Percentiles rank a stretch among this genome's conserved stretches.
Evolutionary conservation across 2,888 invertebrate genomes (phyloP).

Genomic region (Eumerus sabulonum): DNA sequence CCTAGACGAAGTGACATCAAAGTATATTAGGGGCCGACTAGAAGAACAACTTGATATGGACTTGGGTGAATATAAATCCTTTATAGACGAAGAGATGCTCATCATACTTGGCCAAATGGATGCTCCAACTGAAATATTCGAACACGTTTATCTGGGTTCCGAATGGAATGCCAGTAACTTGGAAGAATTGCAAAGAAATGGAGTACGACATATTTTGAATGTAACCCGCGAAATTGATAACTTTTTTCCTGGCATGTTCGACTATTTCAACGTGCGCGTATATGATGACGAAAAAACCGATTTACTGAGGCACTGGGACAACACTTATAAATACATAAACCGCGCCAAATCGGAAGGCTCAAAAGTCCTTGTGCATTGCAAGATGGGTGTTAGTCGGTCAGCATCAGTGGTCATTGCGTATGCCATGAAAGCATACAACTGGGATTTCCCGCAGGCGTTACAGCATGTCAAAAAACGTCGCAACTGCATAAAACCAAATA

Average conservation of each 20-base stretch:
- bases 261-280: slow-evolving; percentile 97
- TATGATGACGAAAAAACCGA: slow-evolving; percentile 98
- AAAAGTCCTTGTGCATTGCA: slow-evolving; percentile 98
- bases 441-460: slow-evolving; percentile 93
- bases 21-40: slow-evolving; percentile 92
- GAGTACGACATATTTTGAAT: slow-evolving; percentile 97
- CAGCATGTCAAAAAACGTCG: slow-evolving; percentile 94
- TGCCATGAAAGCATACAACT: slow-evolving; percentile 98
- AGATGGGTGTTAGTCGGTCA: slow-evolving; percentile 99
- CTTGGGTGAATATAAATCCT: slow-evolving; percentile 94
- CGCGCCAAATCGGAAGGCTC: slow-evolving; percentile 94
- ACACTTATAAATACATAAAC: slow-evolving; percentile 97
- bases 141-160: slow-evolving; percentile 97
- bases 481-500: slow-evolving; percentile 97
- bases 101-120: slow-evolving; percentile 99
- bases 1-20: slow-evolving; percentile 97
- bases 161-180: slow-evolving; percentile 99
- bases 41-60: slow-evolving; percentile 95
- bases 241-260: slow-evolving; percentile 98
- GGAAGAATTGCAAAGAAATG: slow-evolving; percentile 96
- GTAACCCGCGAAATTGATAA: slow-evolving; percentile 99
- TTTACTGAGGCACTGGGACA: slow-evolving; percentile 97
- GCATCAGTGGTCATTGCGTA: slow-evolving; percentile 99
- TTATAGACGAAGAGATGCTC: slow-evolving; percentile 98
- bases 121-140: slow-evolving; percentile 97